Conservation (phyloP, 2,888 invertebrate species). For the Orchestes rusci region DNA sequence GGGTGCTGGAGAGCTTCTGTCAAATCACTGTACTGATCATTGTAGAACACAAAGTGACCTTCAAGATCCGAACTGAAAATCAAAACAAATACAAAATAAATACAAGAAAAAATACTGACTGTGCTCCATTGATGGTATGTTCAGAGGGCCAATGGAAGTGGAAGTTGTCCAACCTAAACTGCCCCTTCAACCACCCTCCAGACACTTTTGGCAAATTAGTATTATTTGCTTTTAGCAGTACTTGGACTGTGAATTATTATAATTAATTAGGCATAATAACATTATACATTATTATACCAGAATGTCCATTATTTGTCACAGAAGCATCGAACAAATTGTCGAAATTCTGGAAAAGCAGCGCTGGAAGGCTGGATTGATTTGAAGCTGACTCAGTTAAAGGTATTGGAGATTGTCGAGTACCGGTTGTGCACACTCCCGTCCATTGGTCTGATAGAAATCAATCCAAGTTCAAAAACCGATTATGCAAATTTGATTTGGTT, state of each 20-base stretch:
- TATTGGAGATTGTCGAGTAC: slow-evolving; percentile 17
- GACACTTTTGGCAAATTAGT: slow-evolving; percentile 8
- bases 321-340: slow-evolving; percentile 1
- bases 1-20: slow-evolving; percentile 47
- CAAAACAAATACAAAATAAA: neutral
- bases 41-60: slow-evolving; percentile 61
- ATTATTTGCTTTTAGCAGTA: neutral
- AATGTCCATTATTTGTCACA: slow-evolving; percentile 13
- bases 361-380: neutral
- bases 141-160: slow-evolving; percentile 26
- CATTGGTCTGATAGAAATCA: slow-evolving; percentile 5
- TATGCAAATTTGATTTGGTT: no score
- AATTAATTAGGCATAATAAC: neutral
- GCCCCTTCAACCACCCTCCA: slow-evolving; percentile 11
- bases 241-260: no score
- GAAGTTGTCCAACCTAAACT: slow-evolving; percentile 16
- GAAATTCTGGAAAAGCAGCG: slow-evolving; percentile 1
- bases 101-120: slow-evolving; percentile 10
- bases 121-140: slow-evolving; percentile 19
- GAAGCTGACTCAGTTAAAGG: neutral
- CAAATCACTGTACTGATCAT: slow-evolving; percentile 46
- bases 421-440: slow-evolving; percentile 13
- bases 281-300: slow-evolving; percentile 4
- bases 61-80: slow-evolving; percentile 46
- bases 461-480: no score